phyloP scores from a whole-genome alignment of 2,113 vertebrate genomes.

The Speoplatyrhinus poulsoni region DNA sequence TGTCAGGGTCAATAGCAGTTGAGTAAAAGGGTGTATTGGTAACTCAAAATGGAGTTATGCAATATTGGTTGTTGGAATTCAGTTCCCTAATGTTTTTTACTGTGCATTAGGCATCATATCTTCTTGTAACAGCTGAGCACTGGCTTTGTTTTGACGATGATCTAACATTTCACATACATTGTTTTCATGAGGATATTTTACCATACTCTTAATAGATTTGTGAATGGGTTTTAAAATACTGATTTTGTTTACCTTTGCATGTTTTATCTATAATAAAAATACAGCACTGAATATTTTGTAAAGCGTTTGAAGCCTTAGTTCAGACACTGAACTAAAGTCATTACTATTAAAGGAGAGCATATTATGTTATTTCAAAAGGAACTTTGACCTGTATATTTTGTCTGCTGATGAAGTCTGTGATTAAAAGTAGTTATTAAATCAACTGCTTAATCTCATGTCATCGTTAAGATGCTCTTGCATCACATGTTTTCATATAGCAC shows the following conservation, averaged over 20 bases:
- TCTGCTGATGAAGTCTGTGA: constrained; percentile 74
- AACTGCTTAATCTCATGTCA: neutral
- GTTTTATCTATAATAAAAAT: constrained; percentile 56
- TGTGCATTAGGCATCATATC: neutral
- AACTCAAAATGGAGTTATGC: neutral
- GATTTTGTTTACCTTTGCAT: constrained; percentile 75
- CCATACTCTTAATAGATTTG: constrained; percentile 9
- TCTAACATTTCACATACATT: constrained; percentile 1
- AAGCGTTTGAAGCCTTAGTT: constrained; percentile 65
- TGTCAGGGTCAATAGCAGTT: neutral
- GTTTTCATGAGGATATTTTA: neutral
- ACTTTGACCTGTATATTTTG: constrained; percentile 83
- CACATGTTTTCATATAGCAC: neutral
- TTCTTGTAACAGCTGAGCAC: constrained; percentile 5
- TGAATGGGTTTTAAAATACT: constrained; percentile 32
- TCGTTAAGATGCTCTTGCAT: neutral
- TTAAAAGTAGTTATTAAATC: constrained; percentile 63
- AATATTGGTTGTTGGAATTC: constrained; percentile 13
- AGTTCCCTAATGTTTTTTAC: neutral
- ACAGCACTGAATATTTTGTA: constrained; percentile 57
- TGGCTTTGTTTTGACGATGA: neutral
- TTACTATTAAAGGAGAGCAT: constrained; percentile 52
- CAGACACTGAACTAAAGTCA: constrained; percentile 65
- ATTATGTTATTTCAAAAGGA: constrained; percentile 49
- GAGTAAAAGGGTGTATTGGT: constrained; percentile 5